A percentile compares a stretch with the other conserved stretches of the same genome.
phyloP scores from a whole-genome alignment of 2,113 vertebrate genomes.

The Manacus vitellinus region DNA sequence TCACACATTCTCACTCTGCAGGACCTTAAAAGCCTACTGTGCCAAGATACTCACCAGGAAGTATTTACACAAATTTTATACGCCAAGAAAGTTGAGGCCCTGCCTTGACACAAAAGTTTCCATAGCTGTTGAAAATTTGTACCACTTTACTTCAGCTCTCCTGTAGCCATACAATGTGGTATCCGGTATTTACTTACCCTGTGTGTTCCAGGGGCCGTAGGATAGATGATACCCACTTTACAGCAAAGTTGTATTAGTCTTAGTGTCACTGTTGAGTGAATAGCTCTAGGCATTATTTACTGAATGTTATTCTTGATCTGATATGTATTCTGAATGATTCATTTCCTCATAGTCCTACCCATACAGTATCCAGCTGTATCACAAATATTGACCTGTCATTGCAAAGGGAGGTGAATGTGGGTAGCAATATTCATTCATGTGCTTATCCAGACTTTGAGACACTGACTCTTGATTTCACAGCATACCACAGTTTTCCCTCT shows the following conservation, averaged over 20 bases:
- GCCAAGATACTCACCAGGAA: background rate
- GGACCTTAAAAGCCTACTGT: background rate
- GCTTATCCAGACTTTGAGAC: background rate
- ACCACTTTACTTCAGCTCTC: background rate
- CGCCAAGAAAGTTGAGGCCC: background rate
- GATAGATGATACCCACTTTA: background rate
- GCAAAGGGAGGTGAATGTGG: background rate
- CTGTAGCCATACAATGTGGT: background rate
- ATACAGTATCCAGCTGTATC: background rate
- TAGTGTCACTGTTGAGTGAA: background rate
- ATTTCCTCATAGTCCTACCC: constrained; percentile 18
- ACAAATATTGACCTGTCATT: constrained; percentile 36
- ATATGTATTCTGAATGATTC: background rate
- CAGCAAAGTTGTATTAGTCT: background rate
- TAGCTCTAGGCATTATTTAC: constrained; percentile 3
- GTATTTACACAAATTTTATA: background rate
- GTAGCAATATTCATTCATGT: background rate
- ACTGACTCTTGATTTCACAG: background rate
- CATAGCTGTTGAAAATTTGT: background rate
- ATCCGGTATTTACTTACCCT: background rate
- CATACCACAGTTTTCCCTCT: background rate
- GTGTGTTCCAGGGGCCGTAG: background rate
- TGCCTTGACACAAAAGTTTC: background rate
- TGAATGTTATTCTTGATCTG: constrained; percentile 26
- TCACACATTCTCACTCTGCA: background rate